These are phyloP conservation scores for Notodonta ziczac DNA, from an alignment of 2,888 invertebrate genomes.

Conservation along the genomic window DNA sequence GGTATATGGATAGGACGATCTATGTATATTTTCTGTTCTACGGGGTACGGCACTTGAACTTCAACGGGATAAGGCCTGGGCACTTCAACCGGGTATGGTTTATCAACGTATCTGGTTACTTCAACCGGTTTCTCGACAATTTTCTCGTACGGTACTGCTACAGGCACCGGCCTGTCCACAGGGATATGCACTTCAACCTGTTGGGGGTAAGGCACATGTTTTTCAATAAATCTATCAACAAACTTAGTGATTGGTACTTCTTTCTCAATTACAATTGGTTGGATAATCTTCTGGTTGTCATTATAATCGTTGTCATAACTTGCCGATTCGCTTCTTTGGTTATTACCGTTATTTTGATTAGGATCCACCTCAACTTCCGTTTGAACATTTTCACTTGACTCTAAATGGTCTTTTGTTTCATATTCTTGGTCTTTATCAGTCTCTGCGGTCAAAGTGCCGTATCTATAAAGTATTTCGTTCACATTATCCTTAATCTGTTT, in stretches of 20 bases:
- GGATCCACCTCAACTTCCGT: conserved; percentile 60
- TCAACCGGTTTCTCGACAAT: conserved; percentile 82
- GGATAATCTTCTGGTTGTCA: conserved; percentile 66
- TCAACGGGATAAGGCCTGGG: conserved; percentile 82
- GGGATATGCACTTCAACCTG: conserved; percentile 66
- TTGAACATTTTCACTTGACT: conserved; percentile 65
- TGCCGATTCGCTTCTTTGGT: conserved; percentile 55
- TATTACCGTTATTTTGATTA: conserved; percentile 45
- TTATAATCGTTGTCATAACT: conserved; percentile 53
- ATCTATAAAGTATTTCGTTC: conserved; percentile 56
- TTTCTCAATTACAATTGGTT: conserved; percentile 76
- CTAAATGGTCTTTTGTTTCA: conserved; percentile 57
- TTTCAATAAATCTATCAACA: conserved; percentile 72
- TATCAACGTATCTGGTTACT: conserved; percentile 81
- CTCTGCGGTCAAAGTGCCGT: conserved; percentile 65
- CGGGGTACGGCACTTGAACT: conserved; percentile 77
- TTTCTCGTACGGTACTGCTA: conserved; percentile 78
- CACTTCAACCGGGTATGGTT: conserved; percentile 84
- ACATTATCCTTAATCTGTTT: conserved; percentile 65
- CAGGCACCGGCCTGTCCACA: conserved; percentile 73
- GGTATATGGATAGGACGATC: conserved; percentile 79
- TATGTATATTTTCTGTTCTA: conserved; percentile 81
- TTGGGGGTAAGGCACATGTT: conserved; percentile 73
- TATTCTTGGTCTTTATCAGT: conserved; percentile 42
- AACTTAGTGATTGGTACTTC: conserved; percentile 76